Conservation (phyloP, 2,797 vertebrate genomes). For the Halcyon leucocephala region DNA sequence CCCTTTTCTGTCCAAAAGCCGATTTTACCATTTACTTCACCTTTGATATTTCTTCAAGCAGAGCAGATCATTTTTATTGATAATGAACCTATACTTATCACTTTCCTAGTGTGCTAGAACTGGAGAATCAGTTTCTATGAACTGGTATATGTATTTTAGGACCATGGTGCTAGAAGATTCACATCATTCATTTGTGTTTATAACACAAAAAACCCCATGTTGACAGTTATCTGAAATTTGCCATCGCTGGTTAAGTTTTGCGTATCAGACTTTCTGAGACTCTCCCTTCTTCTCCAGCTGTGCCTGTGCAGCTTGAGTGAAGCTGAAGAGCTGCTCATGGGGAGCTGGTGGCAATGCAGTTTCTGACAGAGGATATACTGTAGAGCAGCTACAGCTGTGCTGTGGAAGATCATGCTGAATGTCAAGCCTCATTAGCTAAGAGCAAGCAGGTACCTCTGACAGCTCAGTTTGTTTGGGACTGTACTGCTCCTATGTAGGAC, state of each 20-base stretch:
- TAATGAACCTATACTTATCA: background rate
- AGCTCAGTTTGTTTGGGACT: background rate
- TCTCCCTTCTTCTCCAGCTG: constrained; percentile 66
- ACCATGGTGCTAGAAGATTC: background rate
- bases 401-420: background rate
- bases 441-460: constrained; percentile 46
- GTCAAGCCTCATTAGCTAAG: background rate
- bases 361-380: constrained; percentile 80
- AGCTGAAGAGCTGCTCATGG: constrained; percentile 69
- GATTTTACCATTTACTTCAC: background rate
- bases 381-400: constrained; percentile 26
- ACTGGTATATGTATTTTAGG: background rate
- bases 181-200: background rate
- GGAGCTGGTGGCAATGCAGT: constrained; percentile 75
- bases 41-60: background rate
- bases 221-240: background rate
- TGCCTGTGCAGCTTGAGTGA: constrained; percentile 79
- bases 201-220: background rate
- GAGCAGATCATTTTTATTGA: background rate
- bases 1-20: background rate
- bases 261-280: background rate
- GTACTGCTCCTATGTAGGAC: background rate
- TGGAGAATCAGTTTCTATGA: background rate
- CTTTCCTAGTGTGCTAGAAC: background rate
- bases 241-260: background rate